Percentiles rank a stretch among this genome's conserved stretches.
Evolutionary conservation across 2,797 vertebrate genomes (phyloP).

Genomic region (Melanitta fusca): DNA sequence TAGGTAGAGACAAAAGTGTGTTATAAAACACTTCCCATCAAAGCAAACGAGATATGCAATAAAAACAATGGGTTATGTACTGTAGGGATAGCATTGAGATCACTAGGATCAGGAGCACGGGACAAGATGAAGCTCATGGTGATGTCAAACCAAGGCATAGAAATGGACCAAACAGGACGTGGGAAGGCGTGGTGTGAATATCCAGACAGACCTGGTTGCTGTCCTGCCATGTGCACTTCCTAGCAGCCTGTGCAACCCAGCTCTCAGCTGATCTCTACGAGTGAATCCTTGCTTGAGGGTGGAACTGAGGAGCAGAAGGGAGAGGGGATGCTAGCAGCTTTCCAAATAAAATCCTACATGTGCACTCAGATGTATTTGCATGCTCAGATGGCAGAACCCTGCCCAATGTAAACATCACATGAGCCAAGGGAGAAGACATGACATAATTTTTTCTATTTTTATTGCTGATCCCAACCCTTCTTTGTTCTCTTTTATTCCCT

Average conservation of each 20-base stretch:
- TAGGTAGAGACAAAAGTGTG: neutral
- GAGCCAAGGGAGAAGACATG: neutral
- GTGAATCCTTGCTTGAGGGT: neutral
- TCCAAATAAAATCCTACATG: neutral
- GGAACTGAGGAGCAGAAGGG: neutral
- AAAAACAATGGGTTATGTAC: neutral
- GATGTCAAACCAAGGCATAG: neutral
- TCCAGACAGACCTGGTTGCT: neutral
- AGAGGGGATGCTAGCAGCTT: neutral
- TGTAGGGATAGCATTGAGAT: neutral
- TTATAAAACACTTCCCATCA: neutral
- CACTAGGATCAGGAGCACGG: neutral
- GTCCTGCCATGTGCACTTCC: neutral
- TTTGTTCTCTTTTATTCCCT: conserved; percentile 23
- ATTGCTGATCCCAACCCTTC: neutral
- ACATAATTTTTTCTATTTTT: neutral
- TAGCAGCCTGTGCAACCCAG: neutral
- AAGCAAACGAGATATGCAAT: neutral
- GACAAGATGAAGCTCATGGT: neutral
- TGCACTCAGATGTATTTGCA: neutral
- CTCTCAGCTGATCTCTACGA: neutral
- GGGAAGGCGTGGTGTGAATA: neutral
- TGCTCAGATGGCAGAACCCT: neutral
- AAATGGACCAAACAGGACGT: accelerated
- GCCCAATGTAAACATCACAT: neutral